phyloP scores from a whole-genome alignment of 1,140 invertebrate species.

The Andricus grossulariae region DNA sequence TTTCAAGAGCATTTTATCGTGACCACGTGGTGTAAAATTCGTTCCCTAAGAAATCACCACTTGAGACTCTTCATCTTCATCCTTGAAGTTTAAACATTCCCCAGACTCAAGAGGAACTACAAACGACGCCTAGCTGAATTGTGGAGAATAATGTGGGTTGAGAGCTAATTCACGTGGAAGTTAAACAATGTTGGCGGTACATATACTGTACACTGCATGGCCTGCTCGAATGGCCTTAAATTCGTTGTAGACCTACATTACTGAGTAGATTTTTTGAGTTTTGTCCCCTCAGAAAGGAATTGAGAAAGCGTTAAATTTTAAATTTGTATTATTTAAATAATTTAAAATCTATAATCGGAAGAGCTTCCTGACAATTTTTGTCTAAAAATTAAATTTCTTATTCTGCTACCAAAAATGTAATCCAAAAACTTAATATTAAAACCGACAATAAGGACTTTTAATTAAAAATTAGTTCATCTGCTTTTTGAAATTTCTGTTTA shows the following conservation, averaged over 20 bases:
- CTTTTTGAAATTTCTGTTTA: too few species aligned
- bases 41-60: neutral
- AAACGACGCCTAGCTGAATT: slow-evolving; percentile 19
- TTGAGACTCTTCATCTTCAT: neutral
- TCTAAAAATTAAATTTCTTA: too few species aligned
- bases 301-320: too few species aligned
- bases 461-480: too few species aligned
- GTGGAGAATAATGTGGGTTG: slow-evolving; percentile 29
- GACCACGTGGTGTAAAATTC: neutral
- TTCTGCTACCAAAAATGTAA: too few species aligned
- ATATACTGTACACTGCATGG: slow-evolving; percentile 22
- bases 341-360: too few species aligned
- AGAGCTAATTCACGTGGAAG: slow-evolving; percentile 14
- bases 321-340: too few species aligned
- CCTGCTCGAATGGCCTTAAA: slow-evolving; percentile 7
- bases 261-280: neutral
- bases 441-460: too few species aligned
- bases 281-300: neutral
- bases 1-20: neutral
- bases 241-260: neutral
- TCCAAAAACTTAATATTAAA: too few species aligned
- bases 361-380: too few species aligned
- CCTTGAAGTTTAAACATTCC: slow-evolving; percentile 15
- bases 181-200: slow-evolving; percentile 24
- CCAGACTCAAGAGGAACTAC: slow-evolving; percentile 6